phyloP scores from a whole-genome alignment of 2,888 invertebrate species.

The Odontothrips loti region DNA sequence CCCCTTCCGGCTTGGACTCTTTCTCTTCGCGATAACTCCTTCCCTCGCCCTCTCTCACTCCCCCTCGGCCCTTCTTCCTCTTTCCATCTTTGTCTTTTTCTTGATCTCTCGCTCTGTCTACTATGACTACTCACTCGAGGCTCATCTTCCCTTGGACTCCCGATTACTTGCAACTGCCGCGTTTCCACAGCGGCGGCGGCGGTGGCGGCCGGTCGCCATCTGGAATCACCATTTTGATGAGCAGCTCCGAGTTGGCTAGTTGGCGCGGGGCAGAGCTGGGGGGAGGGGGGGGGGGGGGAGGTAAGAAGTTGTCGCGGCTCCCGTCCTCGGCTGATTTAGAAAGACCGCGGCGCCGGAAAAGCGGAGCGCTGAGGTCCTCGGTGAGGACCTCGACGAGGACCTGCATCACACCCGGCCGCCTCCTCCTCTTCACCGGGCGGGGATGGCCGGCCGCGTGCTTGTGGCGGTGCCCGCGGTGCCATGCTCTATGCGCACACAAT shows the following conservation, averaged over 20 bases:
- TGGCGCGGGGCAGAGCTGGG: background rate
- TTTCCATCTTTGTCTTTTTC: background rate
- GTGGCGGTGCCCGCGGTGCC: too few species aligned
- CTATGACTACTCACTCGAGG: slow-evolving; percentile 15
- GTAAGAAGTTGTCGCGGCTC: background rate
- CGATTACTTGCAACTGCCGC: slow-evolving; percentile 24
- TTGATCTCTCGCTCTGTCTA: background rate
- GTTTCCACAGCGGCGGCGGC: background rate
- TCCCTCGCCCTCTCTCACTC: background rate
- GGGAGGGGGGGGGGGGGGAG: background rate
- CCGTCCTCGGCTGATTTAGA: slow-evolving; percentile 20
- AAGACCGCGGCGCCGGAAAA: background rate
- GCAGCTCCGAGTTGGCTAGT: slow-evolving; percentile 24
- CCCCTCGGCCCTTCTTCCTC: background rate
- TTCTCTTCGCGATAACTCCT: background rate
- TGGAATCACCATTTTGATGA: slow-evolving; percentile 26
- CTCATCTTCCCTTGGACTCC: background rate
- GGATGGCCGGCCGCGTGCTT: too few species aligned
- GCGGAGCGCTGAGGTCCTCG: background rate
- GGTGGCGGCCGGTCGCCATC: background rate
- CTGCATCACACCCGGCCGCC: too few species aligned
- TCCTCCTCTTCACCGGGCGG: background rate
- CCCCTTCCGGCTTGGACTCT: background rate
- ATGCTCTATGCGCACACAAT: too few species aligned
- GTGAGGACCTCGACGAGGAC: too few species aligned